Evolutionary conservation across 2,797 vertebrate species (phyloP).

Genomic region (Danio aesculapii): DNA sequence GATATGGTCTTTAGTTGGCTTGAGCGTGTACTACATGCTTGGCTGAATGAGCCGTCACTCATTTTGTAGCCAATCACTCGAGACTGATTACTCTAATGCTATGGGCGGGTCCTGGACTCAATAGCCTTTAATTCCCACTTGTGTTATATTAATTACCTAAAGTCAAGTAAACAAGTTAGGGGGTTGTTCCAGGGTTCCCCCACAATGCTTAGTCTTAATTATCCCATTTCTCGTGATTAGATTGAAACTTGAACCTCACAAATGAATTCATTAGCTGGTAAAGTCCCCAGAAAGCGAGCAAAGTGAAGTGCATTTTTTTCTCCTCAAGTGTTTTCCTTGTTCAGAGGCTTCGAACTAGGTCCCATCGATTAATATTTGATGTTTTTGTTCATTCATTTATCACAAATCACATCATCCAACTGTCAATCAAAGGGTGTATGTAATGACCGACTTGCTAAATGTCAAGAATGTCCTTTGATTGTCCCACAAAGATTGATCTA

Average conservation of each 20-base stretch:
- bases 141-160: constrained; percentile 69
- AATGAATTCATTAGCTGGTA: constrained; percentile 74
- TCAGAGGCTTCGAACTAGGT: neutral
- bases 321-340: constrained; percentile 5
- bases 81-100: constrained; percentile 46
- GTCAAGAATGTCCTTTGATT: constrained; percentile 29
- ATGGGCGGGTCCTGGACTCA: constrained; percentile 60
- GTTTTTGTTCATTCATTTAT: constrained; percentile 9
- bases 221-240: constrained; percentile 78
- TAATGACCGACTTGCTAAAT: neutral
- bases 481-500: constrained; percentile 6
- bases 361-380: constrained; percentile 33
- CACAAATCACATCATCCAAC: neutral
- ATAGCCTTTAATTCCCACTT: constrained; percentile 65
- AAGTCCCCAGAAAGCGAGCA: constrained; percentile 63
- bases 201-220: constrained; percentile 77
- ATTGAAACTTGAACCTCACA: constrained; percentile 77
- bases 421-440: constrained; percentile 3
- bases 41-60: constrained; percentile 55
- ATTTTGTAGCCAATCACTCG: constrained; percentile 50
- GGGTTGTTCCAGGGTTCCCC: constrained; percentile 54
- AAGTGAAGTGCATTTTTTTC: constrained; percentile 31
- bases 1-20: neutral
- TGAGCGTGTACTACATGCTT: constrained; percentile 32
- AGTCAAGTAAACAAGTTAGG: constrained; percentile 67